These are phyloP conservation scores for Mirza zaza DNA, from an alignment of 2,113 vertebrate genomes.

Conservation along the genomic window DNA sequence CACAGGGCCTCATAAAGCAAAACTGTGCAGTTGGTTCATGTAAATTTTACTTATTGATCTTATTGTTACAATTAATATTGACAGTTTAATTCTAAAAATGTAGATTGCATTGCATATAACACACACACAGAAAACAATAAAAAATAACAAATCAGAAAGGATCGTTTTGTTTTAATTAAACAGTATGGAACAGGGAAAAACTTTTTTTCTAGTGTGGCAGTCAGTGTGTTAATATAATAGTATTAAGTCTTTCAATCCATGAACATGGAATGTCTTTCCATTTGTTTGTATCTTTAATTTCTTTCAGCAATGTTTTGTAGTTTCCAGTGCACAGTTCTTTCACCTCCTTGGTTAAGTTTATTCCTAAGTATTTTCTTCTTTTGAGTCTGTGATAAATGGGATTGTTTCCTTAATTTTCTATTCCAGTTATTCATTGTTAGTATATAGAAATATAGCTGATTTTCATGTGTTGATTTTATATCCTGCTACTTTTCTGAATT, in stretches of 20 bases:
- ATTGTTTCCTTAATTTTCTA: neutral
- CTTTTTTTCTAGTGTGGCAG: too few relatives aligned
- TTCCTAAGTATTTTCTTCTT: neutral
- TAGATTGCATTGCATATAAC: too few relatives aligned
- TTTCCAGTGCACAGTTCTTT: neutral
- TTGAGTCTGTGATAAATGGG: neutral
- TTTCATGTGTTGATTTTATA: neutral
- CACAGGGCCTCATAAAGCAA: too few relatives aligned
- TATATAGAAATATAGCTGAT: neutral
- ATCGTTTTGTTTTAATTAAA: too few relatives aligned
- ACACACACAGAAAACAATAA: too few relatives aligned
- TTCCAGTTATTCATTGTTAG: neutral
- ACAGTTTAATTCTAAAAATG: too few relatives aligned
- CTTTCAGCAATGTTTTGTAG: neutral
- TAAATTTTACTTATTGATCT: too few relatives aligned
- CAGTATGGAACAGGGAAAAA: too few relatives aligned
- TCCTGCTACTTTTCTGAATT: neutral
- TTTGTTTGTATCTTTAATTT: conserved; percentile 12
- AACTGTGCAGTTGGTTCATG: too few relatives aligned
- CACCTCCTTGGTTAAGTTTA: neutral
- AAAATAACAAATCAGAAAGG: too few relatives aligned
- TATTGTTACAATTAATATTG: too few relatives aligned
- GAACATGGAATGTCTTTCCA: neutral
- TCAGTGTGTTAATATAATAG: neutral
- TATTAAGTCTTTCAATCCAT: neutral